Percentiles rank a stretch among this genome's conserved stretches.
Conservation (phyloP, 1,140 invertebrate species). For the Eubasilissa regina region DNA sequence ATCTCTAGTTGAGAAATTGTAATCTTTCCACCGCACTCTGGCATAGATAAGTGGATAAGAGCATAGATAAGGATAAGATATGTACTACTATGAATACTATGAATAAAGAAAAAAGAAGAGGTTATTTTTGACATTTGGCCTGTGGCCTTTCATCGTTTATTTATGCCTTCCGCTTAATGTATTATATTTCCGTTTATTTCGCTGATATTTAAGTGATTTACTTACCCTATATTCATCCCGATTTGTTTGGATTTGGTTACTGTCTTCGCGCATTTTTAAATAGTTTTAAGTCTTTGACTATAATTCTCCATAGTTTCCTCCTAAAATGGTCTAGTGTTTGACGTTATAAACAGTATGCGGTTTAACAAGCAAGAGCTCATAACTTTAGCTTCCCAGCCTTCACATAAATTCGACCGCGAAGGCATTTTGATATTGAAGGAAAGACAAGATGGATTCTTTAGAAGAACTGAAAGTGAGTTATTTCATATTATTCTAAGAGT, state of each 20-base stretch:
- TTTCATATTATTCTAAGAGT: neutral
- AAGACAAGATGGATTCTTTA: conserved; percentile 92
- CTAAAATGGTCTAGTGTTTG: neutral
- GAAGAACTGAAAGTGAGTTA: conserved; percentile 88
- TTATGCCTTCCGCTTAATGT: neutral
- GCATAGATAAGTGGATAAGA: too few relatives aligned
- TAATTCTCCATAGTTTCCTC: neutral
- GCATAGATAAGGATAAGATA: too few relatives aligned
- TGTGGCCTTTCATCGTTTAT: neutral
- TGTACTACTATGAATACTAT: too few relatives aligned
- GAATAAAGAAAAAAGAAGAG: too few relatives aligned
- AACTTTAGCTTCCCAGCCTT: conserved; percentile 87
- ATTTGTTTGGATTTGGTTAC: neutral
- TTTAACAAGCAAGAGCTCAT: conserved; percentile 93
- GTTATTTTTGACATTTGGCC: neutral
- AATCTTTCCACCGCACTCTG: too few relatives aligned
- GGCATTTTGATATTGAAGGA: conserved; percentile 89
- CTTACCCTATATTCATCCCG: neutral
- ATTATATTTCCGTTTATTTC: neutral
- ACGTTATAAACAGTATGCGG: conserved; percentile 73
- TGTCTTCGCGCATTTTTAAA: neutral
- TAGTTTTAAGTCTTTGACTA: neutral
- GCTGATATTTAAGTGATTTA: neutral
- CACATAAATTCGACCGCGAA: conserved; percentile 93
- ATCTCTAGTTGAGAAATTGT: too few relatives aligned